Percentiles rank a stretch among this genome's conserved stretches.
phyloP scores from a whole-genome alignment of 1,140 invertebrate species.

The Heliconius congener region DNA sequence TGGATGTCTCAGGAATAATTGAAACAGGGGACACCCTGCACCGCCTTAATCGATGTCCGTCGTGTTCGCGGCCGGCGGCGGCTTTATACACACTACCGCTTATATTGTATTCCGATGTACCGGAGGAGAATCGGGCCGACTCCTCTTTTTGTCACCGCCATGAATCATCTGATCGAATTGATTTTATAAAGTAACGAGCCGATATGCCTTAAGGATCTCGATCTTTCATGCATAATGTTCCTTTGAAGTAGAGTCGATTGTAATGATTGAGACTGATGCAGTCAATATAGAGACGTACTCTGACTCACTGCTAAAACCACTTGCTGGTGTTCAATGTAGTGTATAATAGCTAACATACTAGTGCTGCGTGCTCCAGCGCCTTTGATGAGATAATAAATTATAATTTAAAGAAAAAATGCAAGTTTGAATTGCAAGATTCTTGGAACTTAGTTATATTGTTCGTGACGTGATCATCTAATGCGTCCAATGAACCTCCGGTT shows the following conservation, averaged over 20 bases:
- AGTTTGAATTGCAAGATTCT: background rate
- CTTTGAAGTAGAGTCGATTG: background rate
- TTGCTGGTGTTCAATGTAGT: background rate
- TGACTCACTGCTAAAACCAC: background rate
- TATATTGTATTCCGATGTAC: slow-evolving; percentile 25
- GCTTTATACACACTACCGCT: slow-evolving; percentile 10
- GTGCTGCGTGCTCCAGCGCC: background rate
- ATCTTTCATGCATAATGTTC: background rate
- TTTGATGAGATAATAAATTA: background rate
- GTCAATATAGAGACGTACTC: too few species aligned
- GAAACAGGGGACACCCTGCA: background rate
- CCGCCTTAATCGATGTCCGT: slow-evolving; percentile 24
- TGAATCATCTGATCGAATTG: slow-evolving; percentile 16
- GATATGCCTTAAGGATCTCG: background rate
- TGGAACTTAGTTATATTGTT: background rate
- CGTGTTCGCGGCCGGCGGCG: slow-evolving; percentile 16
- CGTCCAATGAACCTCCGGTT: slow-evolving; percentile 4
- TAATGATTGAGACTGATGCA: background rate
- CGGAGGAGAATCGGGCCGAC: background rate
- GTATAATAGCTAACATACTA: background rate
- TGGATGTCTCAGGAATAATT: background rate
- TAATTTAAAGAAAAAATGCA: slow-evolving; percentile 9
- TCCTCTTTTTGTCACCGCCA: slow-evolving; percentile 20
- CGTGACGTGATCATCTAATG: background rate
- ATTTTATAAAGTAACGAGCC: slow-evolving; percentile 22